Base-by-base conservation (phyloP, 2,888 invertebrate genomes). In the Cheilosia vernalis region DNA sequence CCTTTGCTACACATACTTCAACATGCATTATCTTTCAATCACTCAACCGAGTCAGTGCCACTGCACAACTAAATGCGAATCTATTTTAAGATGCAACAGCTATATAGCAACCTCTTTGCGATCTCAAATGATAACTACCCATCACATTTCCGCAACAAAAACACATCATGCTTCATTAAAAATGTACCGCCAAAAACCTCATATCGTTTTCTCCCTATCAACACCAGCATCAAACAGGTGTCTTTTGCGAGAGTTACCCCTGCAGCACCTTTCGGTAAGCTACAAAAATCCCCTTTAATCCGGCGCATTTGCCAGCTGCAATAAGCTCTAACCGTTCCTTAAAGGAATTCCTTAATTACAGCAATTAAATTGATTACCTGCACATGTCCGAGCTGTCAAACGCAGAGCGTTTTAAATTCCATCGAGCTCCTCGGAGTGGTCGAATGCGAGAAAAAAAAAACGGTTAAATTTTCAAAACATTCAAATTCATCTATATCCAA, bases 361-460 rank as follows among this genome's bases (percentile, higher is more conserved):
- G 30, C 64, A 84, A 80, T 80, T 84, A 76, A 80, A 79, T 78
- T 61, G 83, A 78, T 55, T 78, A 83, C 72, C 72, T 47, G 66
- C 44, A 67, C 77, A 83, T 51, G 63, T 83, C 63, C 67, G 44
- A 78, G 61, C 56, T 72, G 49, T 63, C 78, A 78, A 83, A 73
- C 61, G 72, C 67, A 73, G 47, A 74, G 40, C 74, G 37, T 66
- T 79, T 47, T 49, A 47, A 74, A 73, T 60, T 69, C 73, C 72
- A 42, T 10, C 58, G 70, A 56, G 60, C 40, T 60, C 49, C 61
- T 37, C 5, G 24, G 21, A 74, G 30, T 84, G 74, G 84, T 84
- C 84, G 74, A 79, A 84, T 63, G 21, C 76, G 64, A 27, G 58
- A 77, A 79, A 19, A 19, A 19, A 19, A 73, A 58, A 42, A 78